Conservation (phyloP, 53 echinoderm and acorn worm genomes). For the Pentamera pediparva region DNA sequence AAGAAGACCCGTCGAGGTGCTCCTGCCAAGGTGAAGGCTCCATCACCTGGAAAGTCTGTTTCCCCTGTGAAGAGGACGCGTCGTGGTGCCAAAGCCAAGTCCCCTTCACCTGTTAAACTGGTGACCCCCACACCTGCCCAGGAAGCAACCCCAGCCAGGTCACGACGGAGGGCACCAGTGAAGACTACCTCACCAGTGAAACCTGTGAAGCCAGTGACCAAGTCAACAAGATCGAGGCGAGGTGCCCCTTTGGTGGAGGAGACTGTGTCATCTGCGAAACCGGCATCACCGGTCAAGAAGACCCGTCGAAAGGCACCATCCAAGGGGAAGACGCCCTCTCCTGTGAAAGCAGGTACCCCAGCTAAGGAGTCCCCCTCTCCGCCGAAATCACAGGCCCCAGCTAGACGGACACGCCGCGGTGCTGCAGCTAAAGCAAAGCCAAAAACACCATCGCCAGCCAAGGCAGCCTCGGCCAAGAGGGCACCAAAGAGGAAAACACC, state of each 20-base stretch:
- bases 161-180: background rate
- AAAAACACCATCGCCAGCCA: constrained; percentile 4
- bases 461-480: constrained; percentile 5
- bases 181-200: background rate
- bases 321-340: constrained; percentile 23
- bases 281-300: constrained; percentile 27
- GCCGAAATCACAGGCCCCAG: constrained; percentile 32
- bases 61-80: constrained; percentile 30
- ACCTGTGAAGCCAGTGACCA: constrained; percentile 35
- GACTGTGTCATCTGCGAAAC: constrained; percentile 24
- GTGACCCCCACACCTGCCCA: constrained; percentile 42
- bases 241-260: constrained; percentile 32
- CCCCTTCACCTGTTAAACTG: constrained; percentile 1
- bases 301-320: constrained; percentile 43
- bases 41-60: constrained; percentile 25
- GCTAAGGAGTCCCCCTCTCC: constrained; percentile 32
- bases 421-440: constrained; percentile 20
- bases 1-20: constrained; percentile 8
- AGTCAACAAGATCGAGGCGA: constrained; percentile 22
- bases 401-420: constrained; percentile 15
- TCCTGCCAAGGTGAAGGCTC: background rate
- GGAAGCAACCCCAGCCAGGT: constrained; percentile 36
- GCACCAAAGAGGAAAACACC: constrained; percentile 26
- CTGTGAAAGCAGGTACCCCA: constrained; percentile 45
- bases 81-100: background rate